Evolutionary conservation across 2,113 vertebrate genomes (phyloP).

Genomic region (Alexandromys fortis): DNA sequence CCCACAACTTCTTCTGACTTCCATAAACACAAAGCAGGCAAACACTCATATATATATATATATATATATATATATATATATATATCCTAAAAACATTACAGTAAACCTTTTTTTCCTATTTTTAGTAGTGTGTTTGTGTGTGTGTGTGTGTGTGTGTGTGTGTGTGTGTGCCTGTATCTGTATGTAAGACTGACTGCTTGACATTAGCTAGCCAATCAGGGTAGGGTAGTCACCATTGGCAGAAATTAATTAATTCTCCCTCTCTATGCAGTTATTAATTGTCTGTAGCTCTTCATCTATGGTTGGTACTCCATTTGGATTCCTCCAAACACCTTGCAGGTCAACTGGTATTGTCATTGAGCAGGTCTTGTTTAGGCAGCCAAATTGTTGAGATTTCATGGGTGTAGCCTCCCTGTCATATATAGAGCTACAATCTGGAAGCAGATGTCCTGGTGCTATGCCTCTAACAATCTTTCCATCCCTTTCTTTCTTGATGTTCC

Average conservation of each 20-base stretch:
- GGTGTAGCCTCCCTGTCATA: neutral
- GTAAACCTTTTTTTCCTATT: neutral
- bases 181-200: neutral
- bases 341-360: neutral
- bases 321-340: neutral
- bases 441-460: neutral
- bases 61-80: neutral
- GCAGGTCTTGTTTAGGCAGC: neutral
- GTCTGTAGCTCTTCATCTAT: neutral
- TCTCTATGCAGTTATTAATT: neutral
- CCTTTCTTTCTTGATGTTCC: neutral
- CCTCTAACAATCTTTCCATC: neutral
- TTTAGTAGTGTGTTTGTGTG: neutral
- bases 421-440: neutral
- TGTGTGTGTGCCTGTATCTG: neutral
- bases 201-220: neutral
- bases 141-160: neutral
- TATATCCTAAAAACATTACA: neutral
- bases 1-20: neutral
- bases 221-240: neutral
- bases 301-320: neutral
- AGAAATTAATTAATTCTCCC: neutral
- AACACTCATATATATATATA: neutral
- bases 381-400: neutral
- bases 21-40: neutral